Percentiles rank a stretch among this genome's conserved stretches.
These are phyloP conservation scores for Electrophaes corylata DNA, from an alignment of 2,888 invertebrate genomes.

Conservation along the genomic window DNA sequence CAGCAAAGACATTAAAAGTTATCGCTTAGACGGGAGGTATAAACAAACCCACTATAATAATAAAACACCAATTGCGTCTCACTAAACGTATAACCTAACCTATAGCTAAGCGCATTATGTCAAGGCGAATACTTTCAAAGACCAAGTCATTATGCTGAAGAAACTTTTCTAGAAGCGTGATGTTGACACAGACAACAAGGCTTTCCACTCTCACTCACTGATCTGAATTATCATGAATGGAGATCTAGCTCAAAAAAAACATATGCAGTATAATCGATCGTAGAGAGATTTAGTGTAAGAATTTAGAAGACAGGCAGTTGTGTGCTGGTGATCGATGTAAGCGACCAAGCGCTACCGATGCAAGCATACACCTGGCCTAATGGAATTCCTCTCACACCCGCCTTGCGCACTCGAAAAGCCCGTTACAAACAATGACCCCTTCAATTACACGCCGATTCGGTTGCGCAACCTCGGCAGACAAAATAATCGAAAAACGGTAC, in stretches of 20 bases:
- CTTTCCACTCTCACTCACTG: neutral
- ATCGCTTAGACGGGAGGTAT: conserved; percentile 42
- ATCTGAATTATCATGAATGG: neutral
- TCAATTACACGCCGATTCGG: conserved; percentile 61
- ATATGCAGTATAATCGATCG: neutral
- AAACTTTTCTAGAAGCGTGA: neutral
- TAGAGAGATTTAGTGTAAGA: neutral
- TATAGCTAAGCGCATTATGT: conserved; percentile 54
- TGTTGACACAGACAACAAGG: neutral
- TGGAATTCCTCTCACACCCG: conserved; percentile 72
- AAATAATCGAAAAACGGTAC: conserved; percentile 58
- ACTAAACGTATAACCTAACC: neutral
- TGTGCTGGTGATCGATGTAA: conserved; percentile 44
- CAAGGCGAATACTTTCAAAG: conserved; percentile 63
- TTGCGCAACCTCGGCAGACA: conserved; percentile 58
- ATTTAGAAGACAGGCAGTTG: neutral
- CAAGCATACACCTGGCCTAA: conserved; percentile 55
- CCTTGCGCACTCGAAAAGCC: conserved; percentile 53
- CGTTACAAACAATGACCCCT: conserved; percentile 77
- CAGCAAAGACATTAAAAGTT: conserved; percentile 39
- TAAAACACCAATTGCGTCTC: conserved; percentile 49
- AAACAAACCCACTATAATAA: conserved; percentile 51
- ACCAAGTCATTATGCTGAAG: conserved; percentile 23
- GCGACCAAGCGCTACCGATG: conserved; percentile 52
- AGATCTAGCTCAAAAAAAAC: neutral